These are phyloP conservation scores for Exephanes ischioxanthus DNA, from an alignment of 2,888 invertebrate genomes.

Conservation along the genomic window DNA sequence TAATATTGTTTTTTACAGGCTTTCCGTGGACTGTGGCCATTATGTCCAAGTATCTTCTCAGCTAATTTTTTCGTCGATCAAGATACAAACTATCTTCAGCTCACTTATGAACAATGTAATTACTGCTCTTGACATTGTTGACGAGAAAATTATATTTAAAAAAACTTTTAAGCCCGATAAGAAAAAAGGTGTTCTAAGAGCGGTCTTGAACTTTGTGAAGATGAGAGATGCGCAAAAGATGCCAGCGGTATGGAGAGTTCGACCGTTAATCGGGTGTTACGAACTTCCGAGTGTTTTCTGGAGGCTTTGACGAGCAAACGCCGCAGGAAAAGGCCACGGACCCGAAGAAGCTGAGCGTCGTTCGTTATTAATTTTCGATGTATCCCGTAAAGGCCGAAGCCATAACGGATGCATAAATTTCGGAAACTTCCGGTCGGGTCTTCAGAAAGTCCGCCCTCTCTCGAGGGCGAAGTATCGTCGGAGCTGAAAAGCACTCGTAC, in stretches of 20 bases:
- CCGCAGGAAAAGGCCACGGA: constrained; percentile 36
- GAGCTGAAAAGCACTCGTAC: constrained; percentile 24
- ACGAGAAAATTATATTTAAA: too few relatives aligned
- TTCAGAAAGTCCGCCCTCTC: constrained; percentile 13
- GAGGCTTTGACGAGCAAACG: constrained; percentile 5
- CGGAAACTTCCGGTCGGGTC: constrained; percentile 70
- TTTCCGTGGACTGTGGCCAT: too few relatives aligned
- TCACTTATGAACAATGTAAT: too few relatives aligned
- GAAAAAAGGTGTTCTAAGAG: neutral
- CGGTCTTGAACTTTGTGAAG: neutral
- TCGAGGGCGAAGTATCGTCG: constrained; percentile 39
- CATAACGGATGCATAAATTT: constrained; percentile 73
- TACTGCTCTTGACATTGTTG: too few relatives aligned
- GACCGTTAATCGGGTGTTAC: neutral
- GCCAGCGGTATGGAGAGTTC: neutral
- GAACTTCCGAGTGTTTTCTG: neutral
- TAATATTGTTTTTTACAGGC: too few relatives aligned
- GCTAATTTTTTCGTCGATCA: too few relatives aligned
- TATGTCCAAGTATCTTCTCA: too few relatives aligned
- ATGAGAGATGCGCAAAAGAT: neutral
- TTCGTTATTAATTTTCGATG: neutral
- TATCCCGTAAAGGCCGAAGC: constrained; percentile 36
- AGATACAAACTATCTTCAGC: too few relatives aligned
- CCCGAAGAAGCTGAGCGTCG: constrained; percentile 19
- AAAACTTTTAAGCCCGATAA: too few relatives aligned